Evolutionary conservation across 1,140 invertebrate genomes (phyloP).

Genomic region (Bombus waltoni): DNA sequence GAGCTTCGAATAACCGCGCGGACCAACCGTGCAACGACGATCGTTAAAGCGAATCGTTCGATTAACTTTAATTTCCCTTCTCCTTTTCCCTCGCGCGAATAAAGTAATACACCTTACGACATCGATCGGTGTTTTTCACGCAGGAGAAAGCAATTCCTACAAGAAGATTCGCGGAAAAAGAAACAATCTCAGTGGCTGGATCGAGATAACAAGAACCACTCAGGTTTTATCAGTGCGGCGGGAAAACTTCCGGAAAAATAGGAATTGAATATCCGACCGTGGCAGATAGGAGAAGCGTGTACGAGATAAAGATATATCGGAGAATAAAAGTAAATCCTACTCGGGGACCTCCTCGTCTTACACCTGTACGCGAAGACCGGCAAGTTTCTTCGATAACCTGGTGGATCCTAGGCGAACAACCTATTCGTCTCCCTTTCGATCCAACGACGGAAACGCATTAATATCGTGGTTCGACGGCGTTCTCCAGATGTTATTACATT

Average conservation of each 20-base stretch:
- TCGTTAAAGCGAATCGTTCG: no score
- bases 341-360: not conserved
- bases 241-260: slow-evolving; percentile 28
- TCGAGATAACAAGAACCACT: slow-evolving; percentile 11
- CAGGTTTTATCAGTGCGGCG: slow-evolving; percentile 12
- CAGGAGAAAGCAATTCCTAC: not conserved
- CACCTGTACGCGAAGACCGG: not conserved
- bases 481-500: not conserved
- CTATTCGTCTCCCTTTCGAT: slow-evolving; percentile 1
- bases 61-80: not conserved
- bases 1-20: not conserved
- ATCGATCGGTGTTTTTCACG: not conserved
- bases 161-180: not conserved
- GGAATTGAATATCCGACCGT: slow-evolving; percentile 31
- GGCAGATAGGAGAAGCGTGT: not conserved
- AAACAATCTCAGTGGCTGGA: slow-evolving; percentile 28
- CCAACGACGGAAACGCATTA: not conserved
- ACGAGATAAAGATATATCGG: slow-evolving; percentile 12
- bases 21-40: no score
- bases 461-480: not conserved
- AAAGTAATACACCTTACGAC: not conserved
- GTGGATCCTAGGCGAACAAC: not conserved
- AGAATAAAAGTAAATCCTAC: not conserved
- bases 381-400: slow-evolving; percentile 12
- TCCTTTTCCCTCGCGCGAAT: not conserved